Evolutionary conservation across 2,888 invertebrate genomes (phyloP).

Genomic region (Clostera curtula): DNA sequence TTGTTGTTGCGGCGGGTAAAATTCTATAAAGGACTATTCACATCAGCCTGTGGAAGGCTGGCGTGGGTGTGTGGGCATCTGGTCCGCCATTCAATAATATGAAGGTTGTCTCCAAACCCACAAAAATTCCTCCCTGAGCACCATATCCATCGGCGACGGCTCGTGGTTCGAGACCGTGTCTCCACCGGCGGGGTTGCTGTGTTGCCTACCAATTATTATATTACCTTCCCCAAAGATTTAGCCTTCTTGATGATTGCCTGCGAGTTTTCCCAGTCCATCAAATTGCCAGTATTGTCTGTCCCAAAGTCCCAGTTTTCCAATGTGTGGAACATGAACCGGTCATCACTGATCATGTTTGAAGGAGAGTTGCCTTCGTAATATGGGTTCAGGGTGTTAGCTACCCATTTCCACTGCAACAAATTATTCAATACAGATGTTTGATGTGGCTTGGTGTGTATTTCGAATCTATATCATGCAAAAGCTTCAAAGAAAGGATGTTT

Average conservation of each 20-base stretch:
- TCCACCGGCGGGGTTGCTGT: too few relatives aligned
- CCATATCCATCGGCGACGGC: too few relatives aligned
- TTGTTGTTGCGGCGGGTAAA: too few relatives aligned
- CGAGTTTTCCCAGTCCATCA: slow-evolving; percentile 82
- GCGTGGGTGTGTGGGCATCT: too few relatives aligned
- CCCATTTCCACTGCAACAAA: slow-evolving; percentile 85
- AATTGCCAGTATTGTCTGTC: slow-evolving; percentile 87
- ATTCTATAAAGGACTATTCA: too few relatives aligned
- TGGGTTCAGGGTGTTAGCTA: slow-evolving; percentile 91
- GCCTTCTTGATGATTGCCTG: slow-evolving; percentile 73
- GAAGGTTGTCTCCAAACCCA: too few relatives aligned
- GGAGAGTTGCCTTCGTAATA: slow-evolving; percentile 91
- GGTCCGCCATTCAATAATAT: too few relatives aligned
- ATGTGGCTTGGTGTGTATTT: not conserved
- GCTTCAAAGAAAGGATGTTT: slow-evolving; percentile 2
- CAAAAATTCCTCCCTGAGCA: too few relatives aligned
- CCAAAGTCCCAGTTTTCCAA: slow-evolving; percentile 91
- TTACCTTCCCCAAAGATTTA: slow-evolving; percentile 64
- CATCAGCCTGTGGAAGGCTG: too few relatives aligned
- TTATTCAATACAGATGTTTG: slow-evolving; percentile 1
- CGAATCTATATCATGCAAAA: not conserved
- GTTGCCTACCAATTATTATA: not conserved
- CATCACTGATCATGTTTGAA: slow-evolving; percentile 84
- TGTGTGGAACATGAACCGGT: slow-evolving; percentile 87
- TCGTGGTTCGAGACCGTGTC: too few relatives aligned